These are phyloP conservation scores for Drosophila varians DNA, from an alignment of 1,140 invertebrate species.

Conservation along the genomic window DNA sequence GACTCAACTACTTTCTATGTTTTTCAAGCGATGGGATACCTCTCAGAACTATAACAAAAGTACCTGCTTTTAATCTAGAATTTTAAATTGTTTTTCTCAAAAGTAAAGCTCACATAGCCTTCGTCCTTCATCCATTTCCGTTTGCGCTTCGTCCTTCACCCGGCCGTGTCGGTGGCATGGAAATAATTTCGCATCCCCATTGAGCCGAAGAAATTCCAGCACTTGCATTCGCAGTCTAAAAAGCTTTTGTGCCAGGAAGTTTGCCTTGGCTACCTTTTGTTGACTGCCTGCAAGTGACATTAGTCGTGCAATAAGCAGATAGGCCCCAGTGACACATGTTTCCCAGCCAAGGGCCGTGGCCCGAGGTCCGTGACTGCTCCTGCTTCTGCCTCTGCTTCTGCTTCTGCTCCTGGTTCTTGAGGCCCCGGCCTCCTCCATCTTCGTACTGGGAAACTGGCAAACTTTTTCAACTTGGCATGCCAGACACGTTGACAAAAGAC, in stretches of 20 bases:
- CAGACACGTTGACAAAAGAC: constrained; percentile 80
- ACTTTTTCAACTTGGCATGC: constrained; percentile 74
- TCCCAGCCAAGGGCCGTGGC: constrained; percentile 53
- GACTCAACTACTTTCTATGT: not conserved
- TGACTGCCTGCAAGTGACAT: constrained; percentile 73
- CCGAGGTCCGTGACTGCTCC: constrained; percentile 48
- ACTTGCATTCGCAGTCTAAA: constrained; percentile 67
- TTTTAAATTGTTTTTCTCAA: not conserved
- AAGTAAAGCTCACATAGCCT: not conserved
- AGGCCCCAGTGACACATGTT: constrained; percentile 77
- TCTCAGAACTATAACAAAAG: not conserved
- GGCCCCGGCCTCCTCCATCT: constrained; percentile 6
- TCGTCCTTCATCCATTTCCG: constrained; percentile 3
- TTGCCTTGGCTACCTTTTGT: constrained; percentile 73
- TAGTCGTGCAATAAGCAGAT: constrained; percentile 81
- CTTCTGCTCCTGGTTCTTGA: constrained; percentile 18
- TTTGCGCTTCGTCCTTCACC: constrained; percentile 47
- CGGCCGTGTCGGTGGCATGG: constrained; percentile 40
- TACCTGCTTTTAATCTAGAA: not conserved
- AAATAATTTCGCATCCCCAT: constrained; percentile 74
- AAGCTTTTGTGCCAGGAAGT: constrained; percentile 69
- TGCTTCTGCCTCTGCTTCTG: constrained; percentile 4
- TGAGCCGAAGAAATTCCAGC: constrained; percentile 51
- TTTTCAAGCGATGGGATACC: not conserved
- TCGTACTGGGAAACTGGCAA: constrained; percentile 31